Conservation (phyloP, 2,113 vertebrate species). For the Gyps fulvus region DNA sequence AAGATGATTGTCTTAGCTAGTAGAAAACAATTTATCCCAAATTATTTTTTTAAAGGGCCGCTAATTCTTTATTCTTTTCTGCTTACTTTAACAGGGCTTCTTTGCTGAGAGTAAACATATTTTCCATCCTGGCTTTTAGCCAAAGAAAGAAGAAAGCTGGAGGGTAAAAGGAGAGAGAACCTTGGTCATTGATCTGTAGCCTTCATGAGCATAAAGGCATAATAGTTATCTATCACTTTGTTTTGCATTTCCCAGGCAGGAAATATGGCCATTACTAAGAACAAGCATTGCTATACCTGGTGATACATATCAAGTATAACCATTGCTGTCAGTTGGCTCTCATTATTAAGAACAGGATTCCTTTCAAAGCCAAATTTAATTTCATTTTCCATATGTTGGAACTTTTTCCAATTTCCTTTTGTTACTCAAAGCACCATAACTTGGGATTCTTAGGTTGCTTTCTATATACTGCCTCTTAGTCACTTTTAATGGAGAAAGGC, state of each 20-base stretch:
- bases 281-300: background rate
- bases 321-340: background rate
- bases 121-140: background rate
- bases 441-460: background rate
- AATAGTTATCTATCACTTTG: background rate
- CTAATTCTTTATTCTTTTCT: background rate
- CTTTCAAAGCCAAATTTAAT: background rate
- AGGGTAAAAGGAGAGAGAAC: background rate
- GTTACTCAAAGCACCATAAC: background rate
- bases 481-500: background rate
- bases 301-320: background rate
- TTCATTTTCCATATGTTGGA: background rate
- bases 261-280: background rate
- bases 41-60: background rate
- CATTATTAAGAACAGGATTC: background rate
- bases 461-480: background rate
- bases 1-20: background rate
- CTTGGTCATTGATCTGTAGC: background rate
- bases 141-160: background rate
- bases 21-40: background rate
- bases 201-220: background rate
- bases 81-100: background rate
- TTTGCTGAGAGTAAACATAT: background rate
- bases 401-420: background rate
- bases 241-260: background rate